Conservation (phyloP, 2,113 vertebrate genomes). For the Gavialis gangeticus region DNA sequence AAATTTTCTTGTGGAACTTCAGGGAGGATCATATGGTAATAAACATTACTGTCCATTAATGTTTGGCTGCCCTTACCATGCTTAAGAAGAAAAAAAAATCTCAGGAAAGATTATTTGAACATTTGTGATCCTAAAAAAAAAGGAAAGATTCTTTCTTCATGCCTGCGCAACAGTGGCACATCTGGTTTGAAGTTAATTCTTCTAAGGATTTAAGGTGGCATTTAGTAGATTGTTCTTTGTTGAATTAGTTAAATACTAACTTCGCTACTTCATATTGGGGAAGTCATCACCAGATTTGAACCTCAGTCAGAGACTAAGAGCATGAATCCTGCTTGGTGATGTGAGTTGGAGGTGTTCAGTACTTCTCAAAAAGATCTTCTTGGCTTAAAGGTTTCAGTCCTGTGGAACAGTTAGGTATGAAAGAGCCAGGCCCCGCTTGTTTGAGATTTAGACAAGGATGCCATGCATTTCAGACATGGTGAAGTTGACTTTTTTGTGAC, state of each 20-base stretch:
- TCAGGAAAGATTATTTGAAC: background rate
- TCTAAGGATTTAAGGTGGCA: background rate
- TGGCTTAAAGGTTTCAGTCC: background rate
- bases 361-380: background rate
- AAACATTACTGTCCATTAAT: background rate
- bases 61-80: background rate
- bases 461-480: background rate
- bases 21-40: background rate
- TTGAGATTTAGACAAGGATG: background rate
- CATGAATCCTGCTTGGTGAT: accelerated
- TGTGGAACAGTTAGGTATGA: constrained; percentile 19
- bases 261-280: background rate
- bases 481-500: background rate
- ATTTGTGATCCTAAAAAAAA: background rate
- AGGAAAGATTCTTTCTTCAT: background rate
- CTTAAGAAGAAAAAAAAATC: constrained; percentile 7
- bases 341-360: constrained; percentile 18
- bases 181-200: background rate
- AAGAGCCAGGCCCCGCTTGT: background rate
- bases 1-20: constrained; percentile 42
- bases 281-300: background rate
- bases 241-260: background rate
- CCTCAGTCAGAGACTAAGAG: background rate
- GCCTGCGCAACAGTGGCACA: background rate
- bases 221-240: background rate